phyloP scores from a whole-genome alignment of 1,140 invertebrate genomes.

The Orius insidiosus region DNA sequence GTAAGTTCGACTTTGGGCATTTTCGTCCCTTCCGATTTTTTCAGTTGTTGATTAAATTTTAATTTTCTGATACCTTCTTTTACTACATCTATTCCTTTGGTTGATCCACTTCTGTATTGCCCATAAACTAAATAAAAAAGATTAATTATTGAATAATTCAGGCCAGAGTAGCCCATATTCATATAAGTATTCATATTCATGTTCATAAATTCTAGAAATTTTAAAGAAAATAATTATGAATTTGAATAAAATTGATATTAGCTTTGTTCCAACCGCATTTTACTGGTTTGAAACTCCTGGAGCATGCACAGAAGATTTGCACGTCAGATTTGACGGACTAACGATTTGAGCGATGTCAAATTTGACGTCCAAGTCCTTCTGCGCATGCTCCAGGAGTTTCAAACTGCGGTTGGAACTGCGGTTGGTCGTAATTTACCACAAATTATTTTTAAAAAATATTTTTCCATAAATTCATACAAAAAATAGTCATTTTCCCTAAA shows the following conservation, averaged over 20 bases:
- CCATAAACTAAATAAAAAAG: slow-evolving; percentile 56
- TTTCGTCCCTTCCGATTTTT: slow-evolving; percentile 81
- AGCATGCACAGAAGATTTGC: no score
- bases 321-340: no score
- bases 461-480: no score
- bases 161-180: background rate
- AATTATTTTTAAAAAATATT: no score
- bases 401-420: no score
- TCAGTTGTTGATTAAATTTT: slow-evolving; percentile 83
- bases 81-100: slow-evolving; percentile 90
- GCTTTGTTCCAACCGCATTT: no score
- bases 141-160: background rate
- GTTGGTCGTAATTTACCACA: no score
- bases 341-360: no score
- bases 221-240: background rate
- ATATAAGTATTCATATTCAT: background rate
- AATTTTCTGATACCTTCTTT: slow-evolving; percentile 89
- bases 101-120: slow-evolving; percentile 80
- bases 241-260: background rate
- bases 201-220: background rate
- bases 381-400: no score
- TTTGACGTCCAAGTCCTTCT: no score
- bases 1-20: slow-evolving; percentile 86
- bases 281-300: no score
- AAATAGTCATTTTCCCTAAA: no score